Base-by-base conservation (phyloP, 2,797 vertebrate genomes). In the Sebastes iracundus region DNA sequence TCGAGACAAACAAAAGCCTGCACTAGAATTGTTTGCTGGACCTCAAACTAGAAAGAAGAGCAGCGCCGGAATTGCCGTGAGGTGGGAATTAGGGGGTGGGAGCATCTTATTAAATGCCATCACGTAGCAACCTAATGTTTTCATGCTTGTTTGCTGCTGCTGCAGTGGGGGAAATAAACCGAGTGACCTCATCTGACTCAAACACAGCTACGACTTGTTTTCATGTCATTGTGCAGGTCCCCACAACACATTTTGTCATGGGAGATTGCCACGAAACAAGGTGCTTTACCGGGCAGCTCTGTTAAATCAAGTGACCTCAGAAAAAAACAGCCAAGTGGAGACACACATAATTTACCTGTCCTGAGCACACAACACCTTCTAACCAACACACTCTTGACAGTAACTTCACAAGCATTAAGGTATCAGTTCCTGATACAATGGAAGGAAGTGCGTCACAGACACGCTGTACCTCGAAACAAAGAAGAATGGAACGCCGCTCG, bases 371-470 rank as follows among this genome's bases (percentile, higher is more conserved):
- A 49, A 22, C 18, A 49, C 33, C 86, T 85, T 87, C 79, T 79
- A 85, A 84, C 84, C 78, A 76, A 46, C 83, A 78, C 68, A 55
- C 64, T 71, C 79, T 79, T 90, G 85, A 92, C 89, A 86, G 92
- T 93, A 91, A 93, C 77, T 83, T 88, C 82, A 86, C 79, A 70
- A 81, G 85, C 84, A 61, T 56, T 69, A 82, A 86, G 88, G 88
- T 85, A 89, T 87, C 86, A 87, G 92, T 94, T 95, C 92, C 94
- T 94, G 94, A 91, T 89, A 95, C 94, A 95, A 96, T 96, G 95
- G 94, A 95, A 96, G 96, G 95, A 96, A 96, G 93, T 96, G 94
- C 94, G 95, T 96, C 96, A 96, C 87, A 70, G 72, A 62, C 32
- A 63, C 58, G 49, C 75, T 64, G 80, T 64, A 84, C 86, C 88